phyloP scores from a whole-genome alignment of 2,888 invertebrate species.

The Ophion ellenae region DNA sequence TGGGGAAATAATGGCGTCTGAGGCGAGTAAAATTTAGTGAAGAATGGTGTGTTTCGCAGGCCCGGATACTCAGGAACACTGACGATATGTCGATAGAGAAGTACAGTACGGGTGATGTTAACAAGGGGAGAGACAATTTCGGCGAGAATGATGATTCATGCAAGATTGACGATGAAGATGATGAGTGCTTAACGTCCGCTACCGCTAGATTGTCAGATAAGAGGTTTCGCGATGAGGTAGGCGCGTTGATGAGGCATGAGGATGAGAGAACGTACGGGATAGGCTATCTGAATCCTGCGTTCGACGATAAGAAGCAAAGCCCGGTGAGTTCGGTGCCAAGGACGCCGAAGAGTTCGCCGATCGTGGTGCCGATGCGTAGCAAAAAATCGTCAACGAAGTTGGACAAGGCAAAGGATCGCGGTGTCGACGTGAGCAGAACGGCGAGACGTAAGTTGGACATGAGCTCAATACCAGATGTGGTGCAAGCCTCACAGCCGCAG shows the following conservation, averaged over 20 bases:
- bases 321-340: not conserved
- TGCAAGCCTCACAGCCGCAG: conserved; percentile 78
- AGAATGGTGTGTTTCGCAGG: conserved; percentile 80
- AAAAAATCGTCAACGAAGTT: conserved; percentile 76
- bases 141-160: conserved; percentile 59
- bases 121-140: conserved; percentile 81
- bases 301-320: conserved; percentile 77
- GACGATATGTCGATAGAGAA: conserved; percentile 80
- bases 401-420: conserved; percentile 85
- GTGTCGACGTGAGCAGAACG: conserved; percentile 87
- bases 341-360: conserved; percentile 75
- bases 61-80: conserved; percentile 82
- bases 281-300: conserved; percentile 81
- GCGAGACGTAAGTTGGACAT: conserved; percentile 87
- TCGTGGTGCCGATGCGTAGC: conserved; percentile 73
- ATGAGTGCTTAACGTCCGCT: conserved; percentile 37
- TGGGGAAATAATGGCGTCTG: conserved; percentile 38
- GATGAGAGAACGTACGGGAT: conserved; percentile 74
- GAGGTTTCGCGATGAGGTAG: conserved; percentile 26
- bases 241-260: conserved; percentile 42
- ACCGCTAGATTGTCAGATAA: conserved; percentile 58
- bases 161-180: conserved; percentile 18
- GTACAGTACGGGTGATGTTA: conserved; percentile 74
- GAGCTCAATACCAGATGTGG: conserved; percentile 83
- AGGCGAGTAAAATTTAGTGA: conserved; percentile 53